Percentiles rank a stretch among this genome's conserved stretches.
phyloP scores from a whole-genome alignment of 2,888 invertebrate genomes.

The Idaea dimidiata region DNA sequence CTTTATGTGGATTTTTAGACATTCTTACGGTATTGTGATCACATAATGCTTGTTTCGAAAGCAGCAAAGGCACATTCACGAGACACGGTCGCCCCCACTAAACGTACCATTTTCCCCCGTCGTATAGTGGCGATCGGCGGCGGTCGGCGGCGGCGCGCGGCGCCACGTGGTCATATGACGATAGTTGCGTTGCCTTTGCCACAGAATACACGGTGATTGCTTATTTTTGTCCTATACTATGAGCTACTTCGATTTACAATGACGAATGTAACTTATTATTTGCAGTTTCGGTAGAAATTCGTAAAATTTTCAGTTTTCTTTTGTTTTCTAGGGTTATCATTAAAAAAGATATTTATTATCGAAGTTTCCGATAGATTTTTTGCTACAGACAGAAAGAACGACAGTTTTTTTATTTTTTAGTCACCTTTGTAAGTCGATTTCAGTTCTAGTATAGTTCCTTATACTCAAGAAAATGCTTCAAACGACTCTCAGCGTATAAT shows the following conservation, averaged over 20 bases:
- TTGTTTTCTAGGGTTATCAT: no score
- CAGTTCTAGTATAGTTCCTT: neutral
- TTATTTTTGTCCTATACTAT: slow-evolving; percentile 18
- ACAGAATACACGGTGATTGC: slow-evolving; percentile 14
- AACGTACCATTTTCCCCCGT: slow-evolving; percentile 4
- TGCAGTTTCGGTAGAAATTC: no score
- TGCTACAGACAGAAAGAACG: no score
- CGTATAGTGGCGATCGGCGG: slow-evolving; percentile 32
- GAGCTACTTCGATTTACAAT: slow-evolving; percentile 10
- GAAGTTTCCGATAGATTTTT: no score
- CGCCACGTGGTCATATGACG: slow-evolving; percentile 50
- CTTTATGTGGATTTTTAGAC: no score
- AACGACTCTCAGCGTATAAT: neutral
- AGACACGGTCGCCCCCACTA: slow-evolving; percentile 19
- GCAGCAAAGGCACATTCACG: slow-evolving; percentile 21
- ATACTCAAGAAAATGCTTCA: neutral
- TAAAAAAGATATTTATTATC: no score
- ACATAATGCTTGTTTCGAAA: neutral
- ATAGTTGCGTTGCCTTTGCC: slow-evolving; percentile 17
- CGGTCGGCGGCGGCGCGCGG: slow-evolving; percentile 28
- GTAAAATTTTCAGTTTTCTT: no score
- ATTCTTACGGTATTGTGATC: no score
- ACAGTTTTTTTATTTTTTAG: neutral
- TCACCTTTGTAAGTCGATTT: neutral
- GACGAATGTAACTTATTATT: neutral